Percentiles rank a stretch among this genome's conserved stretches.
phyloP scores from a whole-genome alignment of 2,888 invertebrate genomes.

The Pecten maximus region DNA sequence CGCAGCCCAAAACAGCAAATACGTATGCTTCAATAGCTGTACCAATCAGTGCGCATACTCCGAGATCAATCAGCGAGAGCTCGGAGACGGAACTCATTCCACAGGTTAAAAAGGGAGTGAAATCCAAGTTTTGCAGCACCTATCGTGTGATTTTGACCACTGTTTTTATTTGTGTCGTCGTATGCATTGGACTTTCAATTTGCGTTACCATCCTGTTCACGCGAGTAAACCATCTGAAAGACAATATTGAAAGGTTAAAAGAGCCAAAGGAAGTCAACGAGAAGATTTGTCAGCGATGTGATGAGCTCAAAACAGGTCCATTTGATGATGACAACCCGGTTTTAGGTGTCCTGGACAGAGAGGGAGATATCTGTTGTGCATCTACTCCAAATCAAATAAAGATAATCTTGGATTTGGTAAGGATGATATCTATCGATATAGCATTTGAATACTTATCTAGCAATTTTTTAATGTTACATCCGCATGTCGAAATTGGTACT shows the following conservation, averaged over 20 bases:
- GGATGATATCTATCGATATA: not conserved
- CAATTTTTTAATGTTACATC: no score
- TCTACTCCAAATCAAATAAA: conserved; percentile 54
- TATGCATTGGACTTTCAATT: not conserved
- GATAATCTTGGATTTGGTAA: conserved; percentile 59
- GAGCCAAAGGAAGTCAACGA: not conserved
- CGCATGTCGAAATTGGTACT: no score
- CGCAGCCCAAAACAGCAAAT: no score
- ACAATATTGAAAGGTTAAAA: not conserved
- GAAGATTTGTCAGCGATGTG: conserved; percentile 59
- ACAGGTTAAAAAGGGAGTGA: not conserved
- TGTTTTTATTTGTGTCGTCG: not conserved
- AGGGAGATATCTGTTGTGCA: conserved; percentile 58
- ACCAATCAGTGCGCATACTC: not conserved
- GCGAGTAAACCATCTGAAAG: not conserved
- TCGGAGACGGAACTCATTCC: not conserved
- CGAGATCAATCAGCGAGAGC: not conserved
- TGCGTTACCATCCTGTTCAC: not conserved
- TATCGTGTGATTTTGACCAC: not conserved
- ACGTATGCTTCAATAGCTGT: no score
- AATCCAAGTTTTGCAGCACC: not conserved
- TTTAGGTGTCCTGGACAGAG: conserved; percentile 48
- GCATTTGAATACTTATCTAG: not conserved
- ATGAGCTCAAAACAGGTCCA: conserved; percentile 58
- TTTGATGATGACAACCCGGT: conserved; percentile 59